A percentile compares a stretch with the other conserved stretches of the same genome.
Conservation (phyloP, 2,888 invertebrate genomes). For the Ypsolopha scabrella region DNA sequence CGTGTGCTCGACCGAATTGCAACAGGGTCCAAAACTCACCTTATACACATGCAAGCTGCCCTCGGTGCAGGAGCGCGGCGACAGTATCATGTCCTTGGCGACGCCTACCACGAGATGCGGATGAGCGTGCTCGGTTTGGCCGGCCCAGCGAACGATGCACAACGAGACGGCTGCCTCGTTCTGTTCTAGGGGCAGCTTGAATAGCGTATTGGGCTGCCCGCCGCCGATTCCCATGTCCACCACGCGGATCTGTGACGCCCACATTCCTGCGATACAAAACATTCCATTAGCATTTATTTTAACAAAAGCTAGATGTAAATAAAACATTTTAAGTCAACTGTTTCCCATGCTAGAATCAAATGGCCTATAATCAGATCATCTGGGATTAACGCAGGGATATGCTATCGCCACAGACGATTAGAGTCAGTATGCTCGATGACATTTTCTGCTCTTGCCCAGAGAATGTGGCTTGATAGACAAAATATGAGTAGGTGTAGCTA, state of each 20-base stretch:
- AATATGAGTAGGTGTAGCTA: conserved; percentile 14
- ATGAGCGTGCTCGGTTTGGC: conserved; percentile 50
- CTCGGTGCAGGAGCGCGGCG: conserved; percentile 84
- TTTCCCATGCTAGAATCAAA: conserved; percentile 64
- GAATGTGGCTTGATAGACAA: conserved; percentile 42
- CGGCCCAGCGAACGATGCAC: conserved; percentile 83
- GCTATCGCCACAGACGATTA: conserved; percentile 63
- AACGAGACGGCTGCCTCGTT: conserved; percentile 96
- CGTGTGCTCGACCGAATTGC: too few relatives aligned
- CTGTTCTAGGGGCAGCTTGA: conserved; percentile 87
- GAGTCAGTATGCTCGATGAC: conserved; percentile 45
- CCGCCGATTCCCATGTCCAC: conserved; percentile 80
- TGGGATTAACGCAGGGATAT: conserved; percentile 65
- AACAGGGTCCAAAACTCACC: too few relatives aligned
- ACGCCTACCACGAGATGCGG: conserved; percentile 87
- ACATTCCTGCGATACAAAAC: conserved; percentile 75
- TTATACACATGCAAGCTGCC: conserved; percentile 92
- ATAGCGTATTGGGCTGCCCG: conserved; percentile 78
- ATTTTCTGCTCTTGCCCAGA: conserved; percentile 63
- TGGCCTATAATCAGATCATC: conserved; percentile 43
- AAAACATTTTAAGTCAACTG: conserved; percentile 18
- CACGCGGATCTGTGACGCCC: conserved; percentile 93
- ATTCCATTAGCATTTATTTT: not conserved
- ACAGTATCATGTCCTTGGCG: conserved; percentile 89
- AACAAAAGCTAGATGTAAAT: not conserved